These are phyloP conservation scores for Phragmatobia fuliginosa DNA, from an alignment of 2,888 invertebrate species.

Conservation along the genomic window DNA sequence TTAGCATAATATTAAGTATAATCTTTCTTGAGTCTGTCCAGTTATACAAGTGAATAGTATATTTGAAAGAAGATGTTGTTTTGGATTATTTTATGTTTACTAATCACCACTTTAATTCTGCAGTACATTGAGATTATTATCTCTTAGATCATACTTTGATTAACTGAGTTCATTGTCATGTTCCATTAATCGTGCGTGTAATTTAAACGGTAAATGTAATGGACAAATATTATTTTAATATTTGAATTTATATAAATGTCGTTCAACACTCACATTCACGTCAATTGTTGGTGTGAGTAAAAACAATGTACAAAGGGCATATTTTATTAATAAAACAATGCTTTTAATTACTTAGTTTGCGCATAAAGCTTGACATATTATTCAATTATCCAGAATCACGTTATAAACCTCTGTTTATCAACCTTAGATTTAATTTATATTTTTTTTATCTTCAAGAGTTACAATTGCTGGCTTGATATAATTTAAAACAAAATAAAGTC, in stretches of 20 bases:
- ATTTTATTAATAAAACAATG: not conserved
- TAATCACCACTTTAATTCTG: not conserved
- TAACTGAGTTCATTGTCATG: not conserved
- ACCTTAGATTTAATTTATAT: constrained; percentile 4
- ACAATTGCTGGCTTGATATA: constrained; percentile 59
- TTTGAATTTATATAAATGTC: constrained; percentile 12
- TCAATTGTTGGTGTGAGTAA: no score
- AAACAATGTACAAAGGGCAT: no score
- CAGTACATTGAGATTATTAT: not conserved
- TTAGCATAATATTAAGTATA: no score
- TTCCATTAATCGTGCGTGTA: not conserved
- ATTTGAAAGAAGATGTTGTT: not conserved
- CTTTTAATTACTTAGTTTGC: not conserved
- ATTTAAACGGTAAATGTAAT: constrained; percentile 1
- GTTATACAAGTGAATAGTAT: no score
- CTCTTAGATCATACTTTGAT: not conserved
- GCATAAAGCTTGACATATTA: constrained; percentile 27
- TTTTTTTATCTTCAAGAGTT: constrained; percentile 31
- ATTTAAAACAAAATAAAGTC: constrained; percentile 71
- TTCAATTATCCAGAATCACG: constrained; percentile 22
- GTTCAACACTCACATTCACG: no score
- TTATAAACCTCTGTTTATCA: constrained; percentile 7
- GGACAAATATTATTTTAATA: constrained; percentile 11
- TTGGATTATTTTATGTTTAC: not conserved
- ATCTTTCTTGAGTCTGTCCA: no score